Percentiles rank a stretch among this genome's conserved stretches.
phyloP scores from a whole-genome alignment of 2,888 invertebrate species.

The Fragum fragum region DNA sequence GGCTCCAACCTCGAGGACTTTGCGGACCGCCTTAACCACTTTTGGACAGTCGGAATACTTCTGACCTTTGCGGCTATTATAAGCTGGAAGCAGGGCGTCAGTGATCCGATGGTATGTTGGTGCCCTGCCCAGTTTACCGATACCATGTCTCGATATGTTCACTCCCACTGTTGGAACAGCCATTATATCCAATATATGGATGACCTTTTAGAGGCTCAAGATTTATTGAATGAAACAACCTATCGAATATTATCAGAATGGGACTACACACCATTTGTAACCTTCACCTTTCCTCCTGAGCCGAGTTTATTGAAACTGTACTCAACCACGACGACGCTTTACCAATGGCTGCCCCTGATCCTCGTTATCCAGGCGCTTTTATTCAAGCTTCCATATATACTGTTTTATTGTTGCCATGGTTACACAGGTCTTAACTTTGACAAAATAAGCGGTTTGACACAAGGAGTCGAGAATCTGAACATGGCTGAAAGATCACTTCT shows the following conservation, averaged over 20 bases:
- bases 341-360: constrained; percentile 86
- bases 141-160: neutral
- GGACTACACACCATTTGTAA: neutral
- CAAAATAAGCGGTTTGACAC: constrained; percentile 49
- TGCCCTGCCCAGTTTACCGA: constrained; percentile 76
- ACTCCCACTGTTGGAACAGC: constrained; percentile 51
- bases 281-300: neutral
- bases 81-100: constrained; percentile 81
- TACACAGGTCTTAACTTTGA: constrained; percentile 57
- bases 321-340: constrained; percentile 37
- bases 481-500: constrained; percentile 45
- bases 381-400: constrained; percentile 71
- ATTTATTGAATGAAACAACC: neutral
- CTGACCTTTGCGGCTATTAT: constrained; percentile 80
- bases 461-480: constrained; percentile 48
- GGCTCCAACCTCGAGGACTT: constrained; percentile 82
- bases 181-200: constrained; percentile 25
- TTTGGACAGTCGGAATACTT: constrained; percentile 80
- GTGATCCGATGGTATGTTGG: constrained; percentile 84
- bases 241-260: neutral
- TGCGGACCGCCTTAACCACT: constrained; percentile 82
- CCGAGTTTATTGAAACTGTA: neutral
- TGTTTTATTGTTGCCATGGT: constrained; percentile 56
- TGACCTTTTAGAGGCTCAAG: neutral
- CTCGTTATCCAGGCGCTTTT: constrained; percentile 77